A percentile compares a stretch with the other conserved stretches of the same genome.
phyloP scores from a whole-genome alignment of 2,113 vertebrate genomes.

The Fregata magnificens region DNA sequence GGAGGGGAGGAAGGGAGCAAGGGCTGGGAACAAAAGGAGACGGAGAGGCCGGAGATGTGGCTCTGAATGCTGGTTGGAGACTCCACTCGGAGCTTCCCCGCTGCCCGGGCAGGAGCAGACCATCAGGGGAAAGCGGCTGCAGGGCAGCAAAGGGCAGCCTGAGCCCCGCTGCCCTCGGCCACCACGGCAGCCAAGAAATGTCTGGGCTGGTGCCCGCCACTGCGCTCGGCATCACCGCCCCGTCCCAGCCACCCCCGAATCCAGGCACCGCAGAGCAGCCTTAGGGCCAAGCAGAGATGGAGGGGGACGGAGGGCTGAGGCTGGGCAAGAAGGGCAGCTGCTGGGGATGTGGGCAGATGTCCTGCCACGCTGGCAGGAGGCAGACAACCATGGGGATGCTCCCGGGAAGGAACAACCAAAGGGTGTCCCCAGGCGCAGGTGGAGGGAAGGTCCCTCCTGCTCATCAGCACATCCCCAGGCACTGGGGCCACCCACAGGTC shows the following conservation, averaged over 20 bases:
- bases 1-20: background rate
- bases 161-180: too few relatives aligned
- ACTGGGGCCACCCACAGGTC: rapidly evolving
- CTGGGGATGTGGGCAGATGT: rapidly evolving
- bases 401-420: background rate
- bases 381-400: background rate
- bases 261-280: rapidly evolving
- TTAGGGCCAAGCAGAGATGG: background rate
- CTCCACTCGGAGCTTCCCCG: background rate
- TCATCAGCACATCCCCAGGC: background rate
- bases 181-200: background rate
- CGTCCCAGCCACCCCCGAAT: rapidly evolving
- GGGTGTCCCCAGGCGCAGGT: rapidly evolving
- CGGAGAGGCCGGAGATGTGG: background rate
- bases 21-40: background rate
- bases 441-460: background rate
- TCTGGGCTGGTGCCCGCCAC: background rate
- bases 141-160: rapidly evolving
- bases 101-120: background rate
- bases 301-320: background rate
- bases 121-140: rapidly evolving
- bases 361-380: background rate
- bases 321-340: background rate
- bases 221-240: rapidly evolving
- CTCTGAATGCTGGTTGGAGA: rapidly evolving